These are phyloP conservation scores for Metacarcinus magister DNA, from an alignment of 2,888 invertebrate genomes.

Conservation along the genomic window DNA sequence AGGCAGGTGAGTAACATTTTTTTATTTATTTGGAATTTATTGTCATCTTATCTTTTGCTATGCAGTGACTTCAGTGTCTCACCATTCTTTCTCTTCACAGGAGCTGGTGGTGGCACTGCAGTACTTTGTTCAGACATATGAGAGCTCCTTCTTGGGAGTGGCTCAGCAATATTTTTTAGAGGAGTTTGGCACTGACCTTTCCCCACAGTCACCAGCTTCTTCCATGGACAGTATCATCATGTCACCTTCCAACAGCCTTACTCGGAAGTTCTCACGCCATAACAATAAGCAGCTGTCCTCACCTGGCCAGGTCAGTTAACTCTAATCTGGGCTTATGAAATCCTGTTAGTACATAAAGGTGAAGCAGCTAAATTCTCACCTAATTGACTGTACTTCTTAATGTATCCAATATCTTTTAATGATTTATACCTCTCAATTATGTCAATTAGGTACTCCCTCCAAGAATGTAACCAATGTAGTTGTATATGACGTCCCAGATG, in stretches of 20 bases:
- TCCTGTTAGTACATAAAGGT: background rate
- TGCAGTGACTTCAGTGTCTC: background rate
- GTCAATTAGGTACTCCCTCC: no score
- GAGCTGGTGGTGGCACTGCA: conserved; percentile 93
- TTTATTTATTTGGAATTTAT: background rate
- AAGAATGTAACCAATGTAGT: no score
- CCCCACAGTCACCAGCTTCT: conserved; percentile 71
- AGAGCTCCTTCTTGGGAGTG: conserved; percentile 93
- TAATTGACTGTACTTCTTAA: background rate
- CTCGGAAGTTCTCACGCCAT: conserved; percentile 61
- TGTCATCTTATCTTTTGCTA: background rate
- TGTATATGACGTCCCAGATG: no score
- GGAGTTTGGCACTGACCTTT: conserved; percentile 64
- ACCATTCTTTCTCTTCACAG: conserved; percentile 51
- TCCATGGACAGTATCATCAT: conserved; percentile 71
- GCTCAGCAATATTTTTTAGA: conserved; percentile 76
- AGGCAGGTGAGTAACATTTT: conserved; percentile 87
- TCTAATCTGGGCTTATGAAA: background rate
- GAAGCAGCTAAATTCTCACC: no score
- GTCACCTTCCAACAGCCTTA: conserved; percentile 68
- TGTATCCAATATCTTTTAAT: no score
- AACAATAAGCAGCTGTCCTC: conserved; percentile 67
- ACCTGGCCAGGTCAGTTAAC: conserved; percentile 69
- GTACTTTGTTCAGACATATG: conserved; percentile 94
- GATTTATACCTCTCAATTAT: background rate